Base-by-base conservation (phyloP, 2,888 invertebrate genomes). In the Tetragnatha montana region DNA sequence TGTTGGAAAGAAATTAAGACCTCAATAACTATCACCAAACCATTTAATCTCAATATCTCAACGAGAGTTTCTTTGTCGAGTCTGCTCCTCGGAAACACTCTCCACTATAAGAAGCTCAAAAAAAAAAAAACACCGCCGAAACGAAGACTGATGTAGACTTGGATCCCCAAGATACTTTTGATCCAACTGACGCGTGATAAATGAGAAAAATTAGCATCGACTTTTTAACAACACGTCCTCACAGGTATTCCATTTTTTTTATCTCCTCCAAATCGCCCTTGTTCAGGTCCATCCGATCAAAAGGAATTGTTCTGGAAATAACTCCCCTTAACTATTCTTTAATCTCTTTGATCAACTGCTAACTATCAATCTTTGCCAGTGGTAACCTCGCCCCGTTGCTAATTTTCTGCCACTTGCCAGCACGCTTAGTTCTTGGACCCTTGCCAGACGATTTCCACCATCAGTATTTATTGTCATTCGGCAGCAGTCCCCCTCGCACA, bases 381-480 rank as follows among this genome's bases (percentile, higher is more conserved):
- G 17, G 60, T 17, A 60, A 60, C 60, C 60, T 60, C 60, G 60
- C 60, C 60, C 60, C 60, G 10, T 60, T 60, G 60, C 60, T 60
- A 60, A 60, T 60, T 60, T 60, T 60, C 60, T 60, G 17, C 60
- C 60, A 60, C 60, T 60, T 60, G 14, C 60, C 60, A 60, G 51
- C 82, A 82, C 82, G 51, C 82, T 71, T 35, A 1, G 35, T 14
- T 73, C 50, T 51, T 82, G 82, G 82, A 51, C 10, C 17, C 51
- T 51, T 82, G 71, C 82, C 82, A 82, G 50, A 50, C 35, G 22
- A 22, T 60, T 35, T 73, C 50, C 22, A 47, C 51, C 82, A 47
- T 74, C 51, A 78, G 78, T 78, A 78, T 78, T 78, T 78, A 78
- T 78, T 78, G 78, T 78, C 51, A 60, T 78, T 49, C 50, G 73